phyloP scores from a whole-genome alignment of 2,113 vertebrate genomes.

The Phyllostomus hastatus region DNA sequence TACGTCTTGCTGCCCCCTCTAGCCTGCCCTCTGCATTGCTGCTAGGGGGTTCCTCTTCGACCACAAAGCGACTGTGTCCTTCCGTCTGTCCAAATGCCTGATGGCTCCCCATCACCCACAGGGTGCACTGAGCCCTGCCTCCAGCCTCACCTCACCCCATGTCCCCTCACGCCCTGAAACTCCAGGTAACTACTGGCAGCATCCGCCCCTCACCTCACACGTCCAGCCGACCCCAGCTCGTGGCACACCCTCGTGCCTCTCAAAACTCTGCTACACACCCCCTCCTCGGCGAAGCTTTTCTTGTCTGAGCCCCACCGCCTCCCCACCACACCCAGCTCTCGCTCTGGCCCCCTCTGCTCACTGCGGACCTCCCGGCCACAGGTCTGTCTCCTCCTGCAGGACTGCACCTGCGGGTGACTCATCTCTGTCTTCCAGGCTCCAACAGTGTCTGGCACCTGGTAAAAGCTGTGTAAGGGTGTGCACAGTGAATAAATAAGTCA shows the following conservation, averaged over 20 bases:
- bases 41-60: background rate
- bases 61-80: background rate
- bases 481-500: background rate
- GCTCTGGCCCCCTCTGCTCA: background rate
- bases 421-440: background rate
- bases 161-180: background rate
- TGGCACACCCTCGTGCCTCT: background rate
- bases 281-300: background rate
- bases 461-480: background rate
- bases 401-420: too few relatives aligned
- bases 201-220: fast-evolving
- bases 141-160: background rate
- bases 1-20: too few relatives aligned
- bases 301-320: background rate
- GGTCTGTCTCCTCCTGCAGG: background rate
- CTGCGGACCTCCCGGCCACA: fast-evolving
- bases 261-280: background rate
- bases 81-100: background rate
- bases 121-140: fast-evolving
- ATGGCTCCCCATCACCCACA: too few relatives aligned
- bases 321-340: background rate
- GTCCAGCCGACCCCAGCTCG: background rate
- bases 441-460: background rate
- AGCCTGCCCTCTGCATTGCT: background rate
- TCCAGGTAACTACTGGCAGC: background rate